phyloP scores from a whole-genome alignment of 2,113 vertebrate species.

The Prinia subflava region DNA sequence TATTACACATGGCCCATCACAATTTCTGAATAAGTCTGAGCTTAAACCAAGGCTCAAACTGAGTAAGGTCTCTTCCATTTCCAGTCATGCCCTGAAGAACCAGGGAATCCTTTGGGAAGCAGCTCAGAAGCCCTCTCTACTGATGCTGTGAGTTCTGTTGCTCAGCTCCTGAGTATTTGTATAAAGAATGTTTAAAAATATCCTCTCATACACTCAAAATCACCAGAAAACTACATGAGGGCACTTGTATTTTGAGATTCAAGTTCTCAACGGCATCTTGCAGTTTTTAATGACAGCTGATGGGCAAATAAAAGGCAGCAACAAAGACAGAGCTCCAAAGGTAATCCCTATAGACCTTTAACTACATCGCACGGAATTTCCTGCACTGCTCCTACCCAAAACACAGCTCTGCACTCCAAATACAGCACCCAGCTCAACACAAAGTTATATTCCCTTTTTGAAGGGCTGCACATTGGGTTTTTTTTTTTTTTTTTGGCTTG shows the following conservation, averaged over 20 bases:
- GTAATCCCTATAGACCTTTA: neutral
- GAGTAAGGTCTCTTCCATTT: neutral
- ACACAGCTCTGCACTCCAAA: neutral
- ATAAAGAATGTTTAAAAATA: neutral
- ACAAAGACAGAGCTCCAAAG: neutral
- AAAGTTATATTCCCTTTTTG: neutral
- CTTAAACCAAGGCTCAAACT: neutral
- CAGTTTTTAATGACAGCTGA: neutral
- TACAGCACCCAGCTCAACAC: neutral
- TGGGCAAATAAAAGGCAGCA: neutral
- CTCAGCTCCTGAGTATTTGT: neutral
- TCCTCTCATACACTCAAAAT: neutral
- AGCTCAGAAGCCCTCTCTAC: neutral
- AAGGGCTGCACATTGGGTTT: neutral
- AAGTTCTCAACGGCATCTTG: neutral
- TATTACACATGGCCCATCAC: neutral
- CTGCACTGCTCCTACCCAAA: neutral
- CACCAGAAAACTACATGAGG: neutral
- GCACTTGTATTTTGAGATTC: neutral
- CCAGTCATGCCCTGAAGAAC: neutral
- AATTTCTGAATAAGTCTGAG: neutral
- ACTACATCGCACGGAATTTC: rapidly evolving
- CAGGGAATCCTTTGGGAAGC: neutral
- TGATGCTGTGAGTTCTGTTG: neutral
- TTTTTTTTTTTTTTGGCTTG: neutral